These are phyloP conservation scores for Smittia aterrima DNA, from an alignment of 2,888 invertebrate species.

Conservation along the genomic window DNA sequence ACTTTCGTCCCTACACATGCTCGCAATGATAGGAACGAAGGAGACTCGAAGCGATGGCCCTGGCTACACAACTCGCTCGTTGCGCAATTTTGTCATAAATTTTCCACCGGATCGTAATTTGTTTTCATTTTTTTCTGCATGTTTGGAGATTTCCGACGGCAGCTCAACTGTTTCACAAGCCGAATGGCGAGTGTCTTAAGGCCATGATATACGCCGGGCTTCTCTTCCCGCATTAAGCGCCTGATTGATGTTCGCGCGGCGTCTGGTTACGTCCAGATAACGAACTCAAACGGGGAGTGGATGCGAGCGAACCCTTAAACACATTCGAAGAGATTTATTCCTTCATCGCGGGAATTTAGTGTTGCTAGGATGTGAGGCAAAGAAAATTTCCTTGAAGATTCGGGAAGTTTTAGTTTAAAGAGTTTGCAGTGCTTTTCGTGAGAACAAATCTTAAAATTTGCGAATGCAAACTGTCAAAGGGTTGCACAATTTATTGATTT, in stretches of 20 bases:
- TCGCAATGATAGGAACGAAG: neutral
- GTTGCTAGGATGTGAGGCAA: neutral
- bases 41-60: neutral
- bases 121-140: constrained; percentile 11
- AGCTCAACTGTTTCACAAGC: neutral
- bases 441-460: neutral
- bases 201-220: constrained; percentile 24
- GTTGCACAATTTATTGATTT: constrained; percentile 23
- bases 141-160: neutral
- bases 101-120: constrained; percentile 31
- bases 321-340: constrained; percentile 33
- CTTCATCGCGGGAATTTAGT: constrained; percentile 7
- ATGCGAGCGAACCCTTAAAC: constrained; percentile 1
- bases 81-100: constrained; percentile 36
- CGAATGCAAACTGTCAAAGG: constrained; percentile 13
- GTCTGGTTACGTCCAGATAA: constrained; percentile 35
- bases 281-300: neutral
- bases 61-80: constrained; percentile 17
- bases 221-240: constrained; percentile 32
- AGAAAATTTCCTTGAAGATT: neutral
- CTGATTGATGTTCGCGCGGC: constrained; percentile 31
- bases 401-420: neutral
- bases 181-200: constrained; percentile 31
- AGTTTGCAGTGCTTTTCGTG: neutral
- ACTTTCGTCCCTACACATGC: neutral